Conservation (phyloP, 2,888 invertebrate genomes). For the Acleris literana region DNA sequence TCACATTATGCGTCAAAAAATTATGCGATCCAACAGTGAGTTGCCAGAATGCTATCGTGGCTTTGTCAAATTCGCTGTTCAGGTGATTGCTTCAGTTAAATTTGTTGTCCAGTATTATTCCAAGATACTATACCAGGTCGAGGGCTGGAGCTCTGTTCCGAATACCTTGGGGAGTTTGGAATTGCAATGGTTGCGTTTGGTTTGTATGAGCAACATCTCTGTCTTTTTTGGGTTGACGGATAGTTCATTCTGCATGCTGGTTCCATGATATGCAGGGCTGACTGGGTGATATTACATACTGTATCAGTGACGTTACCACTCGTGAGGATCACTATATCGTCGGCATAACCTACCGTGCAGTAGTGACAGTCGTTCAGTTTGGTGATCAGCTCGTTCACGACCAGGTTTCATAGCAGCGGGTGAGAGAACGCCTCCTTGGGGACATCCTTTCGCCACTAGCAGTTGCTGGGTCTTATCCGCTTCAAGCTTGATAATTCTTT, state of each 20-base stretch:
- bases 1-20: no score
- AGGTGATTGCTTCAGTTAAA: background rate
- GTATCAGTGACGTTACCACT: background rate
- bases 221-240: constrained; percentile 8
- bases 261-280: background rate
- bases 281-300: background rate
- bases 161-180: background rate
- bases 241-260: background rate
- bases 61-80: background rate
- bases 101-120: background rate
- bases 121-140: background rate
- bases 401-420: constrained; percentile 10
- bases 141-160: background rate
- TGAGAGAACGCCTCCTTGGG: constrained; percentile 1
- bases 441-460: background rate
- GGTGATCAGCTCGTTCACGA: constrained; percentile 1
- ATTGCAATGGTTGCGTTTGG: no score
- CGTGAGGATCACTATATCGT: background rate
- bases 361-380: background rate
- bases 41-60: background rate
- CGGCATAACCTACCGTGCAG: background rate
- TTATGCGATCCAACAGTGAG: no score
- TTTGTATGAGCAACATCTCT: background rate
- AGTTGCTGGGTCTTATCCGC: background rate
- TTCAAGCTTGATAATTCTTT: background rate